A percentile compares a stretch with the other conserved stretches of the same genome.
Conservation (phyloP, 2,888 invertebrate species). For the Stegophylla sp. region DNA sequence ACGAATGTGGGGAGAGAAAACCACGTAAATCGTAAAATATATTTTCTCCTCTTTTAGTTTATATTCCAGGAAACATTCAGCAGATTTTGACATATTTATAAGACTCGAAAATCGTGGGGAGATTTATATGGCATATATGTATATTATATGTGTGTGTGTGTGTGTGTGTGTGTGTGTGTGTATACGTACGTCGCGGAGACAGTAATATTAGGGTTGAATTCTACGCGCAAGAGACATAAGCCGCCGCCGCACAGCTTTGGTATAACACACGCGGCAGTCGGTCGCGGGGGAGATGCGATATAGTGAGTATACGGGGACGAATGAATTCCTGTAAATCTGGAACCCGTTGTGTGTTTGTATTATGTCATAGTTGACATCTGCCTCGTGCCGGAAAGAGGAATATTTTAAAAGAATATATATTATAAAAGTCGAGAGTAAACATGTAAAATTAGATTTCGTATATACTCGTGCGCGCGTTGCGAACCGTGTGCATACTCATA, state of each 20-base stretch:
- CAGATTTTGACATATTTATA: constrained; percentile 61
- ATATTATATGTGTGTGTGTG: background rate
- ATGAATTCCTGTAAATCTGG: constrained; percentile 56
- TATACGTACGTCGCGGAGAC: background rate
- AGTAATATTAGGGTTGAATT: constrained; percentile 37
- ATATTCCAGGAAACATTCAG: constrained; percentile 50
- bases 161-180: background rate
- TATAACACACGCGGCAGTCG: background rate
- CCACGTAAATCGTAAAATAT: background rate
- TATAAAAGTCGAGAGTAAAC: background rate
- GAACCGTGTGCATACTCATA: too few species aligned
- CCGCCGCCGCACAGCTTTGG: constrained; percentile 40
- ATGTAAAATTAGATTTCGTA: constrained; percentile 35
- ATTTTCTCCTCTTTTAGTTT: constrained; percentile 44
- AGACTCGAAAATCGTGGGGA: constrained; percentile 59
- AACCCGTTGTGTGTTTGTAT: constrained; percentile 53
- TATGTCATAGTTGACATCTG: constrained; percentile 54
- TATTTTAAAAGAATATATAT: constrained; percentile 36
- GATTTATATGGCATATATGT: constrained; percentile 33
- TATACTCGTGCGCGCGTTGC: background rate
- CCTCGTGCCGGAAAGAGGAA: constrained; percentile 54
- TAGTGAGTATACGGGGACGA: constrained; percentile 15
- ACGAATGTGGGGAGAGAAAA: background rate
- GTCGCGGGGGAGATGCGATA: constrained; percentile 32
- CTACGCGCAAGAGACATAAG: constrained; percentile 20